Evolutionary conservation across 2,797 vertebrate genomes (phyloP), one percentile per base, ranked within the genome.

Genomic region (Arnoldichthys spilopterus): DNA sequence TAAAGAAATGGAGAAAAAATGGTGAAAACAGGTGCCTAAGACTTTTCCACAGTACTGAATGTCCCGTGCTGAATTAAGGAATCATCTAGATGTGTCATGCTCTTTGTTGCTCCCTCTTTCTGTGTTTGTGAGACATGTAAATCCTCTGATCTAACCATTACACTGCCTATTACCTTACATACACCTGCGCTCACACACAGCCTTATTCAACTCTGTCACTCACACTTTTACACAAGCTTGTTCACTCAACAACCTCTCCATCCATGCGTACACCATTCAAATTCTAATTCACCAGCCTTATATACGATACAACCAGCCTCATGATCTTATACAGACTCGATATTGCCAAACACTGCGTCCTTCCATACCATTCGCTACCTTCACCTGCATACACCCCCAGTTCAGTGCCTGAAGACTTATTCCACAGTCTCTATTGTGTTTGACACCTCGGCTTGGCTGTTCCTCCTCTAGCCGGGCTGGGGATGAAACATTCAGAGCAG

Each of bases 401-500:
- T 54, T 76, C 72, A 68, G 40, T 4, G 77, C 72, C 64, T 82
- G 75, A 72, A 80, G 77, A 88, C 76, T 89, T 88, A 66, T 75
- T 74, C 75, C 66, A n/a, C 51, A 30, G 51, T 92, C 90, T 90
- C 93, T 92, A 95, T 91, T 93, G 90, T 87, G 92, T 92, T 88
- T 94, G 92, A 95, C 93, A 92, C 87, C 84, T 84, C 77, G 53
- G 85, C 80, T 88, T 83, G 84, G 84, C 86, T 79, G 83, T 91
- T 92, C 90, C 89, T 68, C 89, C 90, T 86, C 86, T 85, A 87
- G 83, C 78, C 76, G 53, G 83, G 81, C 84, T 84, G 90, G 53
- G 92, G 91, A 94, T 94, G 89, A 96, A 95, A 95, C 91, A 94
- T 94, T 94, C 93, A 94, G 92, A 93, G 91, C 87, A 91, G 91